These are phyloP conservation scores for Eleginops maclovinus DNA, from an alignment of 2,113 vertebrate genomes.

Conservation along the genomic window DNA sequence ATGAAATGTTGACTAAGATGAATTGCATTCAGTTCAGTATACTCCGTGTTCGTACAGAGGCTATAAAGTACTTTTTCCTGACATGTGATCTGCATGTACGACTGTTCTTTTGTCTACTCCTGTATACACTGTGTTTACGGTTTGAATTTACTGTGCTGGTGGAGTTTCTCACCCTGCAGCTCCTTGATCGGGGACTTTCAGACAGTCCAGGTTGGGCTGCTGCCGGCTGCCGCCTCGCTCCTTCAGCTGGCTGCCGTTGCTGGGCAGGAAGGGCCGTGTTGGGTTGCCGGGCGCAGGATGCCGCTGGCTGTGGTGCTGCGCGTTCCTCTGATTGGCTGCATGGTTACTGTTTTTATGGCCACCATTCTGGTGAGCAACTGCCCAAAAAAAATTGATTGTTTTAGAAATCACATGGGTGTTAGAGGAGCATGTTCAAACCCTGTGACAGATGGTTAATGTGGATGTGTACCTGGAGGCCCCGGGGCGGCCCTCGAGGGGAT, in stretches of 20 bases:
- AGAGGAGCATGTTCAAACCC: background rate
- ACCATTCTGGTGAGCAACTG: constrained; percentile 93
- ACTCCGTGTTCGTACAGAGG: background rate
- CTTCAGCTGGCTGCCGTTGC: constrained; percentile 77
- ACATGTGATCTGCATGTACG: background rate
- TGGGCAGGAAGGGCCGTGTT: constrained; percentile 87
- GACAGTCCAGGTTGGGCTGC: constrained; percentile 91
- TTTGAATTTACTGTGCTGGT: background rate
- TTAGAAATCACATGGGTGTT: background rate
- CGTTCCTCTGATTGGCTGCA: constrained; percentile 78
- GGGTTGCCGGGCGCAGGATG: constrained; percentile 77
- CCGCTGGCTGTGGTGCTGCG: constrained; percentile 82
- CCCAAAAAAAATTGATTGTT: background rate
- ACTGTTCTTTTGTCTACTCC: background rate
- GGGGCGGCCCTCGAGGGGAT: constrained; percentile 90
- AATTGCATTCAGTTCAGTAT: background rate
- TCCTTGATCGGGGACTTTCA: constrained; percentile 95
- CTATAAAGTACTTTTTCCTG: background rate
- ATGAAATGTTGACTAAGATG: background rate
- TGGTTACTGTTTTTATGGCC: constrained; percentile 83
- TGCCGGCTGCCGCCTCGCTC: constrained; percentile 83
- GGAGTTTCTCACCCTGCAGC: constrained; percentile 92
- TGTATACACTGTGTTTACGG: background rate
- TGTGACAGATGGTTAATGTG: too few species aligned
- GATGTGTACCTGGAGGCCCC: constrained; percentile 89